phyloP scores from a whole-genome alignment of 1,140 invertebrate genomes.

The Harpegnathos saltator region DNA sequence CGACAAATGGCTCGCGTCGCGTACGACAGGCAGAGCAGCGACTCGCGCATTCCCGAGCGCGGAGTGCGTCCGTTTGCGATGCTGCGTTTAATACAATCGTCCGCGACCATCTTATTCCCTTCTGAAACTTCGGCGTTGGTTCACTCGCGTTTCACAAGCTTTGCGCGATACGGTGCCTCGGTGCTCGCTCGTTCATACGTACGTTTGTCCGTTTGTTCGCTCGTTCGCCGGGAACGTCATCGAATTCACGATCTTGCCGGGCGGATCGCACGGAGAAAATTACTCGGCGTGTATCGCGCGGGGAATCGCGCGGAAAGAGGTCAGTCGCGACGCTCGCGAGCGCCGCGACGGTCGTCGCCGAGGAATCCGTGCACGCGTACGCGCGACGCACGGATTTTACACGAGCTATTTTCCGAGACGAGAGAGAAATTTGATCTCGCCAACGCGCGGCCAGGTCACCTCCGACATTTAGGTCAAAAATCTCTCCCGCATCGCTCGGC shows the following conservation, averaged over 20 bases:
- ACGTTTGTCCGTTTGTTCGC: no score
- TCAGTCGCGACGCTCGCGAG: background rate
- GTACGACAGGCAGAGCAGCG: background rate
- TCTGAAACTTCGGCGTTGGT: no score
- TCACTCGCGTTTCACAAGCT: no score
- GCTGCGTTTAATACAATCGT: background rate
- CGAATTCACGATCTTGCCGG: background rate
- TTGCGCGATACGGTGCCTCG: no score
- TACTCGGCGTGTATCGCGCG: background rate
- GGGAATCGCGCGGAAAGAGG: background rate
- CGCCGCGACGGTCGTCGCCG: background rate
- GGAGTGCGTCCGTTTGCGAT: background rate
- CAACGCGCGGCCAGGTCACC: conserved; percentile 57
- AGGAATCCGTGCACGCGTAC: conserved; percentile 26
- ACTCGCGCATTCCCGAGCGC: background rate
- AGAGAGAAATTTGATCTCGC: conserved; percentile 50
- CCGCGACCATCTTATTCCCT: background rate
- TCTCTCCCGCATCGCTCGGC: conserved; percentile 80
- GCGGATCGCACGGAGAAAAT: background rate
- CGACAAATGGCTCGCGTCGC: conserved; percentile 23
- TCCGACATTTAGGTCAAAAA: conserved; percentile 82
- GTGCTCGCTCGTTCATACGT: no score
- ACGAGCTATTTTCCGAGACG: conserved; percentile 33
- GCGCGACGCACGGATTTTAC: conserved; percentile 28
- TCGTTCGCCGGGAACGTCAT: background rate